Conservation (phyloP, 53 echinoderm and acorn worm genomes). For the Glandiceps talaboti region DNA sequence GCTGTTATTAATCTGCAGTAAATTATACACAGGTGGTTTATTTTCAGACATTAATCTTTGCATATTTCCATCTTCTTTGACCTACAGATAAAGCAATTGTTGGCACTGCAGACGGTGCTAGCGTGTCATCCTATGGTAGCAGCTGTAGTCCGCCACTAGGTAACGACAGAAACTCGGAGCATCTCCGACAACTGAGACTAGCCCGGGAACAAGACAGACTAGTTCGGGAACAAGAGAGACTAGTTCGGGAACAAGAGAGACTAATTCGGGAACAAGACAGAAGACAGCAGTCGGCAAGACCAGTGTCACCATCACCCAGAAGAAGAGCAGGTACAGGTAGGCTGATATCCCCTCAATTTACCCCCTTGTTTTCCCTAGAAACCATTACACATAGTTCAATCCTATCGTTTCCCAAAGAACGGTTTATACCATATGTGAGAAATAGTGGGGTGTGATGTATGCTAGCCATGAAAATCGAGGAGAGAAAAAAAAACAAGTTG, state of each 20-base stretch:
- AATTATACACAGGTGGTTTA: too few species aligned
- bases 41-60: too few species aligned
- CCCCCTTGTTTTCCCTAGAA: too few species aligned
- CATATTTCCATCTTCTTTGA: too few species aligned
- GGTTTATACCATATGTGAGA: too few species aligned
- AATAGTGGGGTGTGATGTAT: too few species aligned
- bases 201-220: not conserved
- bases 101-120: constrained; percentile 78
- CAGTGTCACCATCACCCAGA: not conserved
- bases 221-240: not conserved
- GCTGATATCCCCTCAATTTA: too few species aligned
- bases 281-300: not conserved
- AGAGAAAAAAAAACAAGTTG: too few species aligned
- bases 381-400: too few species aligned
- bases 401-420: too few species aligned
- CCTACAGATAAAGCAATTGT: constrained; percentile 32
- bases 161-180: not conserved
- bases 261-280: not conserved
- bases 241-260: not conserved
- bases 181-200: not conserved
- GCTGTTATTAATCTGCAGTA: too few species aligned
- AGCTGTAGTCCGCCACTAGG: constrained; percentile 85
- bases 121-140: constrained; percentile 80
- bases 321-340: not conserved
- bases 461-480: too few species aligned